These are phyloP conservation scores for Netelia virgata DNA, from an alignment of 2,888 invertebrate genomes.

Conservation along the genomic window DNA sequence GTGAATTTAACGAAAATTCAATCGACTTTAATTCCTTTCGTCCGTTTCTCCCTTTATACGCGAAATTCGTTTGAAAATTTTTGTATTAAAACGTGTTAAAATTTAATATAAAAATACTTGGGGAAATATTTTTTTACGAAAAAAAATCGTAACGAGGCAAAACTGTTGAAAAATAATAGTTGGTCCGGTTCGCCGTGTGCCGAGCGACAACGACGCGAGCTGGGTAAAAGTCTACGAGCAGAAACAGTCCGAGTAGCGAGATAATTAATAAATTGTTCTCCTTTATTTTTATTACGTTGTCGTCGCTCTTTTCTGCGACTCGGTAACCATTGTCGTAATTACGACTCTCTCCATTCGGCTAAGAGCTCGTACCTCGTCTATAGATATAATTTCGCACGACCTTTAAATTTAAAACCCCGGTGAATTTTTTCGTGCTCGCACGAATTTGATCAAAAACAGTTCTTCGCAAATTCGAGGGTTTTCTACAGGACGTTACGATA, in stretches of 20 bases:
- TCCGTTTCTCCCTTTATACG: too few species aligned
- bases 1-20: neutral
- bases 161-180: slow-evolving; percentile 30
- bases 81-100: too few species aligned
- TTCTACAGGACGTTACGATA: too few species aligned
- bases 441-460: slow-evolving; percentile 38
- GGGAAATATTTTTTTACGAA: too few species aligned
- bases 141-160: neutral
- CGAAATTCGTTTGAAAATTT: too few species aligned
- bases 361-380: neutral
- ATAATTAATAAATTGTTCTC: slow-evolving; percentile 41
- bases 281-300: slow-evolving; percentile 7
- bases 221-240: neutral
- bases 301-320: slow-evolving; percentile 3
- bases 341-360: slow-evolving; percentile 9
- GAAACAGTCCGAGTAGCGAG: neutral
- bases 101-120: too few species aligned
- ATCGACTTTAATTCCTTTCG: neutral
- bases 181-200: slow-evolving; percentile 14
- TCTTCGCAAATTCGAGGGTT: slow-evolving; percentile 39
- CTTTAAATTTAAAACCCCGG: slow-evolving; percentile 40
- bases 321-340: slow-evolving; percentile 14
- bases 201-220: slow-evolving; percentile 7
- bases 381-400: neutral
- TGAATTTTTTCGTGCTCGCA: slow-evolving; percentile 21